A percentile compares a stretch with the other conserved stretches of the same genome.
These are phyloP conservation scores for Mionectes macconnelli DNA, from an alignment of 2,113 vertebrate genomes.

Conservation along the genomic window DNA sequence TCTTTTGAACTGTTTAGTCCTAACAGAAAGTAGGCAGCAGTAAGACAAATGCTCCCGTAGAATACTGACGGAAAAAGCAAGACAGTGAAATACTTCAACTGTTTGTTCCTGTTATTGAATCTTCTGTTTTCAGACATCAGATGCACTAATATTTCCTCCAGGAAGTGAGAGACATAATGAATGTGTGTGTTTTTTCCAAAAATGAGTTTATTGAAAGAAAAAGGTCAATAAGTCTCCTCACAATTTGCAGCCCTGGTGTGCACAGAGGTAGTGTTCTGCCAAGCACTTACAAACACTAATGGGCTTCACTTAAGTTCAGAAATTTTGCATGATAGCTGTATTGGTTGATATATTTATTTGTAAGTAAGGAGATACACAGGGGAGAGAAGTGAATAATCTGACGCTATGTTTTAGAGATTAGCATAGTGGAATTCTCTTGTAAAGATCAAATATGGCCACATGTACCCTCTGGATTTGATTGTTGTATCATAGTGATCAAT, in stretches of 20 bases:
- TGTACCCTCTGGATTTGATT: not conserved
- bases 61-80: not conserved
- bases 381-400: conserved; percentile 10
- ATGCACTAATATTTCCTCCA: not conserved
- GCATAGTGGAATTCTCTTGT: not conserved
- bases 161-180: conserved; percentile 17
- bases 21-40: not conserved
- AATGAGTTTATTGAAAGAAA: conserved; percentile 30
- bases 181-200: conserved; percentile 14
- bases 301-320: not conserved
- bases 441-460: conserved; percentile 3
- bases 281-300: not conserved
- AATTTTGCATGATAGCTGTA: not conserved
- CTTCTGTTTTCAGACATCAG: not conserved
- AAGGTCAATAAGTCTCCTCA: not conserved
- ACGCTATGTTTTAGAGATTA: not conserved
- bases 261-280: not conserved
- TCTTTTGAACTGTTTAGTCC: not conserved
- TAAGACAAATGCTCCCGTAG: not conserved
- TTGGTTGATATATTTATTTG: conserved; percentile 26
- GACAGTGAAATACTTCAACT: not conserved
- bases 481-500: not conserved
- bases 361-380: not conserved
- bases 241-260: not conserved
- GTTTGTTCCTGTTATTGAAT: not conserved